Base-by-base conservation (phyloP, 2,113 vertebrate genomes). In the Nannobrachium achirus region DNA sequence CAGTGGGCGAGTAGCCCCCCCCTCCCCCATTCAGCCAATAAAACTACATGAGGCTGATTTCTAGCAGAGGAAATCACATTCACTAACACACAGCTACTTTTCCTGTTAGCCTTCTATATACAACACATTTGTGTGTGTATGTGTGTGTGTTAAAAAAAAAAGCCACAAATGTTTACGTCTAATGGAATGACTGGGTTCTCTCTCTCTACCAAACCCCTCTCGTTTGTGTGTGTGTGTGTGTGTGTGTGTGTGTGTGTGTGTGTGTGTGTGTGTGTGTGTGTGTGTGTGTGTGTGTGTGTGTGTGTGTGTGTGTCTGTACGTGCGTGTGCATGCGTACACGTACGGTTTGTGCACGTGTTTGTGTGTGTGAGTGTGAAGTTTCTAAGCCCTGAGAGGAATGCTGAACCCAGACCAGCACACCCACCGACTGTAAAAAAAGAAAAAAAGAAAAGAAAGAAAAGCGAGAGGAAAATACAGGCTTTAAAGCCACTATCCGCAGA, bases 81-180 rank as follows among this genome's bases (percentile, higher is more conserved):
- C 51, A 72, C 58, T 66, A 82, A 79, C 70, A 56, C 25, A 33
- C 16, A 9, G 25, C 55, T 73, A 59, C 45, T 72, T 79, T 77
- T 80, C 76, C 64, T 78, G 67, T 75, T 77, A 77, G 65, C 14
- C 57, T 74, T 71, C 56, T 57, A 48, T 68, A 73, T 59, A 78
- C 73, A 78, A 56, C 13, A 13, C 44, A 56, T 58, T 78, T 48
- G 63, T 61, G n/a, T n/a, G n/a, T n/a, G n/a, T n/a, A n/a, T n/a
- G n/a, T n/a, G n/a, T n/a, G n/a, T n/a, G n/a, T n/a, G n/a, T n/a
- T n/a, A n/a, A n/a, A n/a, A n/a, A n/a, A n/a, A 64, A 57, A 66
- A 48, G 61, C 72, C 75, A 50, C 80, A 69, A n/a, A 42, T 72
- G 64, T 83, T 85, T 68, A 73, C 45, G 74, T 88, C 51, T 73